Evolutionary conservation across 2,888 invertebrate species (phyloP).

Genomic region (Acleris cristana): DNA sequence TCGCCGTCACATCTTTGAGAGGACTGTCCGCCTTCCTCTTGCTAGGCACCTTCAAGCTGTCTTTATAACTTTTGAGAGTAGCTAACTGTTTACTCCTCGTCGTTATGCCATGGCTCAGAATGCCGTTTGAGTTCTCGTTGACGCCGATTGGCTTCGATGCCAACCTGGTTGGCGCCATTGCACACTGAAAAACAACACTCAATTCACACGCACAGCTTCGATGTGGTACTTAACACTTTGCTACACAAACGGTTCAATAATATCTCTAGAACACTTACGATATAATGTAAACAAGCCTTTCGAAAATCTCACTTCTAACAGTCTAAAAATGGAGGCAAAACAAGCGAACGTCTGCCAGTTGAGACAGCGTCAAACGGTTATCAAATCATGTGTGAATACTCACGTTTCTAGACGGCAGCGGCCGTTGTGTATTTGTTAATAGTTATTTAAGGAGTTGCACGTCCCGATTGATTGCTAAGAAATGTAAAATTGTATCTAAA

Average conservation of each 20-base stretch:
- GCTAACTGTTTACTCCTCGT: conserved; percentile 85
- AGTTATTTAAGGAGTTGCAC: conserved; percentile 57
- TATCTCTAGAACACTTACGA: conserved; percentile 41
- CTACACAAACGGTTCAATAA: conserved; percentile 29
- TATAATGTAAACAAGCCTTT: conserved; percentile 60
- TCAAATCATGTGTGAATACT: conserved; percentile 57
- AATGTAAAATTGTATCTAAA: conserved; percentile 61
- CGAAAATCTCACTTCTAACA: conserved; percentile 65
- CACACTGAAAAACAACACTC: conserved; percentile 56
- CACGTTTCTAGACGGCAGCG: conserved; percentile 61
- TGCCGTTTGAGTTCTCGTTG: conserved; percentile 74
- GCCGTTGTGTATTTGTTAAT: conserved; percentile 63
- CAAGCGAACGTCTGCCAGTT: conserved; percentile 69
- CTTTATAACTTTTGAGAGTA: conserved; percentile 74
- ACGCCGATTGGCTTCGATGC: conserved; percentile 78
- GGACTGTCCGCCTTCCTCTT: conserved; percentile 94
- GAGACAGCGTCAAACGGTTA: conserved; percentile 60
- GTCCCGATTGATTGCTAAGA: conserved; percentile 49
- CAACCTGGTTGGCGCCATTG: conserved; percentile 87
- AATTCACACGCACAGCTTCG: conserved; percentile 58
- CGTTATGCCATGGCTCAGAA: conserved; percentile 80
- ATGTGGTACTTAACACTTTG: conserved; percentile 43
- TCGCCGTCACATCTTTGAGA: conserved; percentile 88
- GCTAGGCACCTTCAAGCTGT: conserved; percentile 78
- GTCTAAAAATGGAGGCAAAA: conserved; percentile 81